Percentiles rank a stretch among this genome's conserved stretches.
Conservation (phyloP, 2,113 vertebrate genomes). For the Hippopotamus amphibius region DNA sequence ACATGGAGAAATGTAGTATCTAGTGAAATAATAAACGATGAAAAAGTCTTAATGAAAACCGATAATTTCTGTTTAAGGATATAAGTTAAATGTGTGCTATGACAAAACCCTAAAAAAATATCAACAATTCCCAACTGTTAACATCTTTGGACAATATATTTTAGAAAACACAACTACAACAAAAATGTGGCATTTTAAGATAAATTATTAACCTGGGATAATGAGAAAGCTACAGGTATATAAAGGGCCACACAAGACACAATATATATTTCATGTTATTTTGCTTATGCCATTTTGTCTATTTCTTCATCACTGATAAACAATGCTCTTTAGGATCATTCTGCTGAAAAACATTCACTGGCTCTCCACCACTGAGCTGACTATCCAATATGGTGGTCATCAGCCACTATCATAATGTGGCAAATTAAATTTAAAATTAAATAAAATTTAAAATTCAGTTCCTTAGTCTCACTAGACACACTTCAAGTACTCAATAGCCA, state of each 20-base stretch:
- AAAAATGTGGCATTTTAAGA: slow-evolving; percentile 9
- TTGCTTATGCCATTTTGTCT: not conserved
- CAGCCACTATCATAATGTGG: not conserved
- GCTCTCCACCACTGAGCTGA: not conserved
- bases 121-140: slow-evolving; percentile 39
- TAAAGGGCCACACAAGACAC: slow-evolving; percentile 5
- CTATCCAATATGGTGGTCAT: not conserved
- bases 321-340: not conserved
- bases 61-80: slow-evolving; percentile 26
- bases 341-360: not conserved
- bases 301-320: not conserved
- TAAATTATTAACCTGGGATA: slow-evolving; percentile 23
- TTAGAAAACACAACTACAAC: slow-evolving; percentile 54
- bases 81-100: slow-evolving; percentile 35
- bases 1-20: not conserved
- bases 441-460: slow-evolving; percentile 3
- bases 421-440: slow-evolving; percentile 36
- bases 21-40: slow-evolving; percentile 44
- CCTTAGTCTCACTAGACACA: not conserved
- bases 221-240: slow-evolving; percentile 31
- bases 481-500: not conserved
- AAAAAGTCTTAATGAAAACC: slow-evolving; percentile 7
- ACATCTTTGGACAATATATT: slow-evolving; percentile 51
- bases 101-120: slow-evolving; percentile 37
- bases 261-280: not conserved